Base-by-base conservation (phyloP, 2,888 invertebrate species). In the Phorcus lineatus region DNA sequence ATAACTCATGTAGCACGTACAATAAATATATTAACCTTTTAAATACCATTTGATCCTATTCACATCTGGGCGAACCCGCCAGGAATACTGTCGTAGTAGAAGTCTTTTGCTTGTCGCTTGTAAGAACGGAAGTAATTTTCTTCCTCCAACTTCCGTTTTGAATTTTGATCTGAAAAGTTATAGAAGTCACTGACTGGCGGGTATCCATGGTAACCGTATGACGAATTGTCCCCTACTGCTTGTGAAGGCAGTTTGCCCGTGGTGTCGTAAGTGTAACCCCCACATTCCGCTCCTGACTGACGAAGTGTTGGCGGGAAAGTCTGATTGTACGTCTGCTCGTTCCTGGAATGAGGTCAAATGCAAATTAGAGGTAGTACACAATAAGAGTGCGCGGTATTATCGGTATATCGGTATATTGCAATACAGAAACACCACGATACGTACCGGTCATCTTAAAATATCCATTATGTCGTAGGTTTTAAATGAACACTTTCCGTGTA, bases 151-250 rank as follows among this genome's bases (percentile, higher is more conserved):
- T 62, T 62, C 28, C 62, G 62, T 31, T 62, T 62, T 28, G 62
- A 62, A 28, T 62, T 62, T 16, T 16, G 62, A 24, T 62, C 62
- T 31, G 62, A 28, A 28, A 62, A 62, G 52, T 78, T 78, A 52
- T 78, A 67, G 24, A 67, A 53, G 28, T 78, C 78, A 2, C 70
- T 54, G 36, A 66, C 67, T 6, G 28, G 31, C 6, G 62, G 31
- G 55, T 78, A 78, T 11, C 67, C 54, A 31, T 78, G 78, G 78
- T 78, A 78, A 13, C 52, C 24, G 31, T 78, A 78, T 55, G 55
- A 55, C 16, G 57, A 22, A 54, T 74, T 74, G 74, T 79, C 55
- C 22, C 53, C 22, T 4, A 24, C 17, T 55, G 54, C 31, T 40
- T 74, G 74, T 57, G 36, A 22, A 2, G 74, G 57, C 22, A 28